Evolutionary conservation across 1,140 invertebrate genomes (phyloP).

Genomic region (Onthophagus taurus): DNA sequence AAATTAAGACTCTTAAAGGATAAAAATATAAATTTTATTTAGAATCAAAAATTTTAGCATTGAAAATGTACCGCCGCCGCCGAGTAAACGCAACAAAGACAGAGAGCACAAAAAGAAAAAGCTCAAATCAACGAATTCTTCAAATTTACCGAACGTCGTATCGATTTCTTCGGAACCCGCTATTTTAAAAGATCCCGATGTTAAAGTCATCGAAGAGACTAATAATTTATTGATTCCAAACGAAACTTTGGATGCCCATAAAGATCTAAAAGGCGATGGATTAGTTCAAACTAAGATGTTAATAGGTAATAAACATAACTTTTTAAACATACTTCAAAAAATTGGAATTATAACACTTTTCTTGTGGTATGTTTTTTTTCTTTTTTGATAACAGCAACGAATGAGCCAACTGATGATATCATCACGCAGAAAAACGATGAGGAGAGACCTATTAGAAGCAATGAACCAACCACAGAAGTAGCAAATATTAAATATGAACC

Average conservation of each 20-base stretch:
- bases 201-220: not conserved
- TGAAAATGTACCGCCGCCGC: constrained; percentile 26
- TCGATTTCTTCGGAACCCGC: too few species aligned
- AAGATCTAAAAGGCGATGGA: constrained; percentile 6
- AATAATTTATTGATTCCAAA: constrained; percentile 2
- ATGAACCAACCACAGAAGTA: constrained; percentile 27
- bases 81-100: constrained; percentile 41
- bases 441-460: too few species aligned
- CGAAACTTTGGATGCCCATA: constrained; percentile 1
- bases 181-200: too few species aligned
- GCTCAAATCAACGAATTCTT: constrained; percentile 22
- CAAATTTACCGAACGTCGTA: too few species aligned
- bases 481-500: constrained; percentile 24
- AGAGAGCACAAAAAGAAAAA: constrained; percentile 47
- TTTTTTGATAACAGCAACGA: constrained; percentile 23
- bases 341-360: constrained; percentile 22
- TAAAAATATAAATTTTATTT: not conserved
- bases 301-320: constrained; percentile 22
- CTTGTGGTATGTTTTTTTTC: constrained; percentile 22
- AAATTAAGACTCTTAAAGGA: constrained; percentile 11
- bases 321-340: too few species aligned
- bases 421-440: constrained; percentile 21
- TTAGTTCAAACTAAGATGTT: constrained; percentile 5
- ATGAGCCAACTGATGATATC: constrained; percentile 29
- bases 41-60: constrained; percentile 17